Evolutionary conservation across 2,113 vertebrate genomes (phyloP).

Genomic region (Saimiri boliviensis): DNA sequence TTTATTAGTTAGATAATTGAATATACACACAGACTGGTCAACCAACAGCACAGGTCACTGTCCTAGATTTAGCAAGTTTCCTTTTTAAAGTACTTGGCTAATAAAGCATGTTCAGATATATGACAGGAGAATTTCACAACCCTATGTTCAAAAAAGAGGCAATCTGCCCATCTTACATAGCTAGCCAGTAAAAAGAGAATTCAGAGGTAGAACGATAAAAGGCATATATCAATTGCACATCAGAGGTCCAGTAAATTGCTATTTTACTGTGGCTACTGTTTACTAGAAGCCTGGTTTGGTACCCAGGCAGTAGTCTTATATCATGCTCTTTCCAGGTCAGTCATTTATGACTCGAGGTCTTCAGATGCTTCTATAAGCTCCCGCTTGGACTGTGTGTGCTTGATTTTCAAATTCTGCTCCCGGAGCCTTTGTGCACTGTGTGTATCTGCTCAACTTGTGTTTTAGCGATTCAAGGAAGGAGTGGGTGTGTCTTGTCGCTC

Average conservation of each 20-base stretch:
- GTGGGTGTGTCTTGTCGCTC: rapidly evolving
- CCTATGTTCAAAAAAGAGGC: neutral
- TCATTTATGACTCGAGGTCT: neutral
- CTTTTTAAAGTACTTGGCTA: neutral
- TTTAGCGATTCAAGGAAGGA: neutral
- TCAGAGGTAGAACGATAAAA: neutral
- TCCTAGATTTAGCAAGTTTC: neutral
- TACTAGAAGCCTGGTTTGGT: neutral
- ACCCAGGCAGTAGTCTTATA: neutral
- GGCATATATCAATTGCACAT: neutral
- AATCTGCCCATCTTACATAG: rapidly evolving
- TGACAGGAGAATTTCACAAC: neutral
- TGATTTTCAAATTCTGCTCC: neutral
- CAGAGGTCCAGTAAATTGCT: neutral
- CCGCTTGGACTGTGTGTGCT: neutral
- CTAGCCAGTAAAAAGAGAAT: neutral
- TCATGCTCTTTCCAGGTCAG: neutral
- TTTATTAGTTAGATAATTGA: neutral
- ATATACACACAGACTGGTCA: neutral
- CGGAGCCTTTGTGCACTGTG: neutral
- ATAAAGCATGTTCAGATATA: neutral
- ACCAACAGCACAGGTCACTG: neutral
- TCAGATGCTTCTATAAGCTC: neutral
- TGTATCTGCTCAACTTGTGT: neutral
- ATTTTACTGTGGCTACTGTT: neutral